Conservation (phyloP, 2,113 vertebrate genomes). For the Oreochromis aureus region DNA sequence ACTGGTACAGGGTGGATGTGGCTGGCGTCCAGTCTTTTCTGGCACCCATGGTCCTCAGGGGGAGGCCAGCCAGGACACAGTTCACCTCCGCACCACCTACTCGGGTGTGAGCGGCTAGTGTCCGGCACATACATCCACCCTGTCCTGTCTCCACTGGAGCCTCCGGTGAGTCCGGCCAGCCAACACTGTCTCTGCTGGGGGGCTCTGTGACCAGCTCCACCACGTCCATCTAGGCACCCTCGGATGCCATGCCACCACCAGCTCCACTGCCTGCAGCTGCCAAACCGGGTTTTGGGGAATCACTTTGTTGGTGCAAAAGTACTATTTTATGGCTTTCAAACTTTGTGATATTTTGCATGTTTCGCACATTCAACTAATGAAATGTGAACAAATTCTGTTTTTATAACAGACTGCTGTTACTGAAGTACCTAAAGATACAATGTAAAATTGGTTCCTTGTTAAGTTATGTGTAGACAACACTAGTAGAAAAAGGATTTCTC, state of each 20-base stretch:
- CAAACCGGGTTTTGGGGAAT: neutral
- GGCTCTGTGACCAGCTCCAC: rapidly evolving
- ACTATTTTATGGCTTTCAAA: neutral
- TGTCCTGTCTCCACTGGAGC: neutral
- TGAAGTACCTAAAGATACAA: neutral
- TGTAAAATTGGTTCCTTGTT: neutral
- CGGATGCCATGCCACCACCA: neutral
- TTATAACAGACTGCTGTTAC: neutral
- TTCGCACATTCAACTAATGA: neutral
- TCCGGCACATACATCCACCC: rapidly evolving
- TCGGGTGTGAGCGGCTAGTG: neutral
- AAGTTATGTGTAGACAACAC: neutral
- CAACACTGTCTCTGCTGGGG: neutral
- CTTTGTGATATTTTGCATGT: neutral
- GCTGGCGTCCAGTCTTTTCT: neutral
- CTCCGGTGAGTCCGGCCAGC: neutral
- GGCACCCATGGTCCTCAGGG: neutral
- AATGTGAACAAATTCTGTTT: neutral
- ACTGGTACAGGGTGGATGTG: neutral
- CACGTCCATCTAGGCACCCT: rapidly evolving
- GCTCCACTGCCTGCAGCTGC: neutral
- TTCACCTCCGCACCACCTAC: neutral
- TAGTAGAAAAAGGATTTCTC: neutral
- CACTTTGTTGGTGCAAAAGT: neutral
- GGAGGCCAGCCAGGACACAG: neutral